phyloP scores from a whole-genome alignment of 2,888 invertebrate species.

The Oxyteleia sp. region DNA sequence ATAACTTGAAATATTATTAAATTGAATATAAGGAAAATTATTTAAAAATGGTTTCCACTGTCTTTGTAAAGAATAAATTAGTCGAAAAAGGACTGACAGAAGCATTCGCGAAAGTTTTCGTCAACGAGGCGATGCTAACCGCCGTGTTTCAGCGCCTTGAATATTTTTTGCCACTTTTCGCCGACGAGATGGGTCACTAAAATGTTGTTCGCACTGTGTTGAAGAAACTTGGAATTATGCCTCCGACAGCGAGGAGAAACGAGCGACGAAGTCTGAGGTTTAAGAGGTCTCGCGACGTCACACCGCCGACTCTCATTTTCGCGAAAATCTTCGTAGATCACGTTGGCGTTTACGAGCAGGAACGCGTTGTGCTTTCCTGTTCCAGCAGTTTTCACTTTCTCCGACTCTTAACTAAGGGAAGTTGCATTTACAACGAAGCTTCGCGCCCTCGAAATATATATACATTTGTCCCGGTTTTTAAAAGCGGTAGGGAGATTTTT shows the following conservation, averaged over 20 bases:
- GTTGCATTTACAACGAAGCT: slow-evolving; percentile 26
- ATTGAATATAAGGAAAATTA: too few relatives aligned
- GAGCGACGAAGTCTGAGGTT: slow-evolving; percentile 38
- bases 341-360: slow-evolving; percentile 50
- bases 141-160: not conserved
- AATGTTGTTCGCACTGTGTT: slow-evolving; percentile 32
- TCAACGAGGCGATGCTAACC: slow-evolving; percentile 4
- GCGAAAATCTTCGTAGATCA: slow-evolving; percentile 60
- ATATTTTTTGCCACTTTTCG: slow-evolving; percentile 19
- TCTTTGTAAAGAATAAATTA: too few relatives aligned
- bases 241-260: slow-evolving; percentile 22
- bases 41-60: too few relatives aligned
- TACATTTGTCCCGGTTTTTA: too few relatives aligned
- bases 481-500: too few relatives aligned
- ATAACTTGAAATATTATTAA: too few relatives aligned
- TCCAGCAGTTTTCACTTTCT: slow-evolving; percentile 63
- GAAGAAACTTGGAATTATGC: slow-evolving; percentile 49
- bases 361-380: slow-evolving; percentile 46
- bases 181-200: slow-evolving; percentile 44
- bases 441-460: not conserved
- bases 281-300: slow-evolving; percentile 49
- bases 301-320: slow-evolving; percentile 54
- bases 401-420: slow-evolving; percentile 40
- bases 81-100: not conserved
- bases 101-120: slow-evolving; percentile 5